These are phyloP conservation scores for Amphipoea oculea DNA, from an alignment of 2,888 invertebrate species.

Conservation along the genomic window DNA sequence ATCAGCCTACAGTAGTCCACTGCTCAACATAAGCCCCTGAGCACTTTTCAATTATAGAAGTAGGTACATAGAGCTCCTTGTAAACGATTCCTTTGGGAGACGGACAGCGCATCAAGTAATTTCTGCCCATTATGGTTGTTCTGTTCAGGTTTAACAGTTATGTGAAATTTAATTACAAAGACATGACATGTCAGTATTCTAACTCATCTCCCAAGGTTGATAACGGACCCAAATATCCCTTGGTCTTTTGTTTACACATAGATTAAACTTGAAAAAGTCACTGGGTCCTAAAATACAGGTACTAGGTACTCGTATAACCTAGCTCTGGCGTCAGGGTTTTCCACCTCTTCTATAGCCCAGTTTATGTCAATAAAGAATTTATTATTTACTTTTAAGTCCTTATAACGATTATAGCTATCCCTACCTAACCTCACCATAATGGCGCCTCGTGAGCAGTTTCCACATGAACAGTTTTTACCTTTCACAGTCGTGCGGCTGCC, in stretches of 20 bases:
- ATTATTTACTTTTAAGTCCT: not conserved
- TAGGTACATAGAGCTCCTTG: not conserved
- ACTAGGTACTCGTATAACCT: not conserved
- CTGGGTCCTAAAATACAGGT: not conserved
- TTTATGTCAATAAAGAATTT: not conserved
- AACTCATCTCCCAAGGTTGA: not conserved
- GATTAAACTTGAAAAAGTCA: too few species aligned
- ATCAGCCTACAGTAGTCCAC: not conserved
- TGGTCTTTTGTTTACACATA: not conserved
- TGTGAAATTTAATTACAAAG: not conserved
- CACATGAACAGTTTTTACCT: slow-evolving; percentile 36
- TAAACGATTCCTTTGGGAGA: not conserved
- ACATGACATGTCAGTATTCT: too few species aligned
- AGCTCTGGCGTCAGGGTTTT: not conserved
- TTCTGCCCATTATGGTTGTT: not conserved
- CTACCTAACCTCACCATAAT: not conserved
- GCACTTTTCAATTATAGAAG: not conserved
- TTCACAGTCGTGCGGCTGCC: slow-evolving; percentile 45
- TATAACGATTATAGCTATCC: not conserved
- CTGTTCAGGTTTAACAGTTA: not conserved
- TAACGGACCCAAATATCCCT: not conserved
- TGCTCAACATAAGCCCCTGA: not conserved
- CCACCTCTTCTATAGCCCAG: not conserved
- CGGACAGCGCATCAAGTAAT: not conserved
- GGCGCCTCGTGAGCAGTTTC: slow-evolving; percentile 41